Conservation (phyloP, 2,888 invertebrate species). For the Pimpla rufipes region DNA sequence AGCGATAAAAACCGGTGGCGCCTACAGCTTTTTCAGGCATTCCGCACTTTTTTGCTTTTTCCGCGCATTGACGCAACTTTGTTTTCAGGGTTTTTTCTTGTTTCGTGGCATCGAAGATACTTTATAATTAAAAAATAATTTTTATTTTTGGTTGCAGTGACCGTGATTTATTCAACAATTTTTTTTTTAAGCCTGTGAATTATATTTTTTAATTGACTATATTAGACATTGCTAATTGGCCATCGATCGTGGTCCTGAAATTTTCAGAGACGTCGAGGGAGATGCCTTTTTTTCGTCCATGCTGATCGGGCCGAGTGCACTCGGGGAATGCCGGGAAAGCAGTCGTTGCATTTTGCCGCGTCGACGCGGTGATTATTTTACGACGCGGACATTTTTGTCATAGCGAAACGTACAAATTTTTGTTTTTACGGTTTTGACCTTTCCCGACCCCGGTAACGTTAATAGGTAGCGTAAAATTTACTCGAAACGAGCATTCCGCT, state of each 20-base stretch:
- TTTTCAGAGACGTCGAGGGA: background rate
- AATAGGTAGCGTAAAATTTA: background rate
- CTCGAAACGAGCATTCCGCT: background rate
- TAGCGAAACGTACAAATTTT: background rate
- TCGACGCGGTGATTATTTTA: background rate
- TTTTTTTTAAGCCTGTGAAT: too few species aligned
- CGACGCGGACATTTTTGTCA: background rate
- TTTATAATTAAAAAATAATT: too few species aligned
- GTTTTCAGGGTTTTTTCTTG: background rate
- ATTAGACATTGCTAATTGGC: too few species aligned
- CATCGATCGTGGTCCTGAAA: too few species aligned
- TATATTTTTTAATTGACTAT: too few species aligned
- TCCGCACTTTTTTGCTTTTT: background rate
- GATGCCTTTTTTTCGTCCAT: background rate
- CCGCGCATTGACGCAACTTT: background rate
- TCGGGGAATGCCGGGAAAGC: background rate
- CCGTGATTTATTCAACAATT: too few species aligned
- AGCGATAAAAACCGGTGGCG: constrained; percentile 26
- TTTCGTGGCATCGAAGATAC: too few species aligned
- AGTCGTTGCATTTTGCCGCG: background rate
- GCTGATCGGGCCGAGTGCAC: background rate
- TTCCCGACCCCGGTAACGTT: background rate
- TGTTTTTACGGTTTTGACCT: constrained; percentile 2
- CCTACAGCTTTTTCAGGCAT: background rate
- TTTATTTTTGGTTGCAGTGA: too few species aligned